Percentiles rank a stretch among this genome's conserved stretches.
These are phyloP conservation scores for Chrysodeixis includens DNA, from an alignment of 2,888 invertebrate genomes.

Conservation along the genomic window DNA sequence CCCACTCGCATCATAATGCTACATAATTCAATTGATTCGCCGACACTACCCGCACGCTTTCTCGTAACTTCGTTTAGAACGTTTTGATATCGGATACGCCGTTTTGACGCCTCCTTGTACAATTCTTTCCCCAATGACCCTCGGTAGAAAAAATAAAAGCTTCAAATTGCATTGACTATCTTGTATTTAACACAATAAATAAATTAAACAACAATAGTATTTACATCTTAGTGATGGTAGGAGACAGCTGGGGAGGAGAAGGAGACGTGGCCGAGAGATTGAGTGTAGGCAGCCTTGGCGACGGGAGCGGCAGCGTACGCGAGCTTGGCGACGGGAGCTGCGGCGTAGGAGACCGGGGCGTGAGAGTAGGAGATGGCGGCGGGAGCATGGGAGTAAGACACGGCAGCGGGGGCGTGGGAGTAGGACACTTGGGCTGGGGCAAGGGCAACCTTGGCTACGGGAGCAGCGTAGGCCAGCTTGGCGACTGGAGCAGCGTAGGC, in stretches of 20 bases:
- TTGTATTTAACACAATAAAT: slow-evolving; percentile 80
- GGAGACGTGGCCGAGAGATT: slow-evolving; percentile 70
- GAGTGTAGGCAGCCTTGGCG: slow-evolving; percentile 64
- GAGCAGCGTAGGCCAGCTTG: slow-evolving; percentile 58
- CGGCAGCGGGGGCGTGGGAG: slow-evolving; percentile 57
- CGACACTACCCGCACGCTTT: slow-evolving; percentile 88
- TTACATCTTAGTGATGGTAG: slow-evolving; percentile 79
- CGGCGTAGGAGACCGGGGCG: slow-evolving; percentile 75
- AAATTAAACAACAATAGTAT: slow-evolving; percentile 61
- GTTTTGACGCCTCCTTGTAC: slow-evolving; percentile 83
- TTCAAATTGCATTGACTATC: slow-evolving; percentile 62
- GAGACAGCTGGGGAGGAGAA: slow-evolving; percentile 79
- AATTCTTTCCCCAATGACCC: slow-evolving; percentile 75
- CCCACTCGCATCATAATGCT: slow-evolving; percentile 85
- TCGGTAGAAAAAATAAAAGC: slow-evolving; percentile 70
- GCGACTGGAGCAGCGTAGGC: slow-evolving; percentile 72
- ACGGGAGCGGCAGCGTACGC: slow-evolving; percentile 61
- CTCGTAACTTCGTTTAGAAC: slow-evolving; percentile 86
- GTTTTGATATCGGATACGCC: slow-evolving; percentile 89
- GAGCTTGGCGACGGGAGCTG: slow-evolving; percentile 62
- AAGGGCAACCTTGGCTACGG: slow-evolving; percentile 65
- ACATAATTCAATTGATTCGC: slow-evolving; percentile 89
- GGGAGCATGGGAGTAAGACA: slow-evolving; percentile 55
- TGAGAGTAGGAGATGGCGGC: slow-evolving; percentile 72
- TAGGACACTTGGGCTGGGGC: slow-evolving; percentile 60